Percentiles rank a stretch among this genome's conserved stretches.
Evolutionary conservation across 2,797 vertebrate species (phyloP).

Genomic region (Lithobates sylvaticus): DNA sequence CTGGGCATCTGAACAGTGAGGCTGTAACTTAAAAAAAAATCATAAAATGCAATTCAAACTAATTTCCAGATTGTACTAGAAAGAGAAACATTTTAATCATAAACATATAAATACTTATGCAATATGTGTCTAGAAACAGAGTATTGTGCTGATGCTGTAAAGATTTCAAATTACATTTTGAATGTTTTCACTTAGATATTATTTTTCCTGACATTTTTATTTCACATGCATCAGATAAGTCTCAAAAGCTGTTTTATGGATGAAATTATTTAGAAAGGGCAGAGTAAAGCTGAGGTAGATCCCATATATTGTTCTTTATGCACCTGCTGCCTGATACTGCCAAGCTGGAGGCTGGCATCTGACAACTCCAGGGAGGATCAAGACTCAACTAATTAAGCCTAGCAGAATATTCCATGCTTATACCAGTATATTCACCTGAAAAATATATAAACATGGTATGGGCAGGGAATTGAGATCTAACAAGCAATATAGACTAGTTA

Average conservation of each 20-base stretch:
- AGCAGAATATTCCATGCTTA: background rate
- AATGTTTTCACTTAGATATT: background rate
- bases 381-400: background rate
- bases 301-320: background rate
- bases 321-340: background rate
- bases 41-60: no score
- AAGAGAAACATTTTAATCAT: background rate
- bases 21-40: no score
- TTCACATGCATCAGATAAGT: background rate
- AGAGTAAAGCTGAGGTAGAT: background rate
- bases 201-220: background rate
- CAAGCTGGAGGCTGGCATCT: background rate
- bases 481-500: background rate
- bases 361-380: background rate
- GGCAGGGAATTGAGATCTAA: background rate
- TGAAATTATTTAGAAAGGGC: background rate
- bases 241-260: background rate
- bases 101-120: background rate
- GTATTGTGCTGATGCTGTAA: background rate
- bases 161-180: background rate
- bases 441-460: background rate
- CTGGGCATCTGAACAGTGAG: no score
- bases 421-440: background rate
- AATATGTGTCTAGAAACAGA: background rate
- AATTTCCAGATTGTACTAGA: background rate